Percentiles rank a stretch among this genome's conserved stretches.
These are phyloP conservation scores for Esox lucius DNA, from an alignment of 2,797 vertebrate genomes.

Conservation along the genomic window DNA sequence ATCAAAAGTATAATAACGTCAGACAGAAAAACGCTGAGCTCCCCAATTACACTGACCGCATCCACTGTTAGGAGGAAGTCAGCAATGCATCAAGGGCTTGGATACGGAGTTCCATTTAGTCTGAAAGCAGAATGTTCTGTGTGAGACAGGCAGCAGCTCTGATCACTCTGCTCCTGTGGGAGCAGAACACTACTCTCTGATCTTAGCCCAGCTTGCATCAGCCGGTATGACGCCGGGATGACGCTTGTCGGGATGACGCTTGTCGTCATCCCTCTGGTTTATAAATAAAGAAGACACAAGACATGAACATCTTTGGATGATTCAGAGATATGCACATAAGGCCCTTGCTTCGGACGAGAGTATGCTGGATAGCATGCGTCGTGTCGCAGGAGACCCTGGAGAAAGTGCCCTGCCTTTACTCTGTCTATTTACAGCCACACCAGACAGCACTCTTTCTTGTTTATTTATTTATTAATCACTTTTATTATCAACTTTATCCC, in stretches of 20 bases:
- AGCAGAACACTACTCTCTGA: conserved; percentile 1
- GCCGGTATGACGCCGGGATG: too few relatives aligned
- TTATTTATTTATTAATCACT: too few relatives aligned
- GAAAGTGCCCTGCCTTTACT: conserved; percentile 11
- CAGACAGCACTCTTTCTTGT: not conserved
- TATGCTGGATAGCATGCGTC: not conserved
- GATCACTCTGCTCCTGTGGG: not conserved
- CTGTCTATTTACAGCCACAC: not conserved
- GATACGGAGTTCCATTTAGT: not conserved
- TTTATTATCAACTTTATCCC: not conserved
- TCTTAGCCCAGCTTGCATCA: not conserved
- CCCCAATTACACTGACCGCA: not conserved
- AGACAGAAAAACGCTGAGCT: too few relatives aligned
- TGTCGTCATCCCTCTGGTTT: not conserved
- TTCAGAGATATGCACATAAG: not conserved
- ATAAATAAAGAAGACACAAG: not conserved
- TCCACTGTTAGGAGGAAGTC: not conserved
- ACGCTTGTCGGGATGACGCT: not conserved
- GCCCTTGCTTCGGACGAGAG: not conserved
- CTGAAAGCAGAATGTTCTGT: not conserved
- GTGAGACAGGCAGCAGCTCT: not conserved
- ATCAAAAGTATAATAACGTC: too few relatives aligned
- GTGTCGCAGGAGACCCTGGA: not conserved
- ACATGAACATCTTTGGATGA: not conserved
- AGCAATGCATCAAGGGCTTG: not conserved